These are phyloP conservation scores for Amblyteles armatorius DNA, from an alignment of 2,888 invertebrate genomes.

Conservation along the genomic window DNA sequence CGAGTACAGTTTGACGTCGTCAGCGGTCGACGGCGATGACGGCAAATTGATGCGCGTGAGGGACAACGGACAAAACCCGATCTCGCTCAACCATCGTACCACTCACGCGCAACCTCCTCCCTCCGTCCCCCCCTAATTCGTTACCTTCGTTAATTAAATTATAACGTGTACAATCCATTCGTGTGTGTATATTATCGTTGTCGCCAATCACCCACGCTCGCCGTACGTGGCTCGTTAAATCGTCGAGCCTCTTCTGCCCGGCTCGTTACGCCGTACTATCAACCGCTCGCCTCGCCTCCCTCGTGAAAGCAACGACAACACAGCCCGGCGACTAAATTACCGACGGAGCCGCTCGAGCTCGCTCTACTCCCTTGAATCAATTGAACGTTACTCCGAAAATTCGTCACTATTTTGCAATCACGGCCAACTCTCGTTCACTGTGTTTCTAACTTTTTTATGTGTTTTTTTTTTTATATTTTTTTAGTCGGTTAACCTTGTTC, in stretches of 20 bases:
- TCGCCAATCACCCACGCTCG: conserved; percentile 57
- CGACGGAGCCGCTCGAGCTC: conserved; percentile 10
- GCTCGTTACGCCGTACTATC: background rate
- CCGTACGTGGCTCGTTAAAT: conserved; percentile 62
- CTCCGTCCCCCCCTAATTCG: conserved; percentile 12
- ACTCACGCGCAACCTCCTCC: conserved; percentile 35
- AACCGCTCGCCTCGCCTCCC: background rate
- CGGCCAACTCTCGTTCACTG: background rate
- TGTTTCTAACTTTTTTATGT: background rate
- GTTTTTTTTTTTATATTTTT: background rate
- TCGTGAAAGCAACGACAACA: conserved; percentile 42
- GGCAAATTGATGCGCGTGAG: conserved; percentile 44
- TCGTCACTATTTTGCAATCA: background rate
- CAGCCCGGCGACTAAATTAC: conserved; percentile 43
- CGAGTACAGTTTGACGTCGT: conserved; percentile 47
- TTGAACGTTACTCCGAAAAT: background rate
- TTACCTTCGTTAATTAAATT: conserved; percentile 66
- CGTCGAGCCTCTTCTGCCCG: conserved; percentile 29
- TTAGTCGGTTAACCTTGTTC: background rate
- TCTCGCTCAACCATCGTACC: background rate
- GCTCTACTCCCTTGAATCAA: conserved; percentile 3
- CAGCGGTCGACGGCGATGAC: conserved; percentile 25
- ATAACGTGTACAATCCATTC: conserved; percentile 65
- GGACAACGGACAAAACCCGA: conserved; percentile 9
- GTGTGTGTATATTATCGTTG: conserved; percentile 60